A percentile compares a stretch with the other conserved stretches of the same genome.
Evolutionary conservation across 64 coral and sea anemone genomes (phyloP).

Genomic region (Montipora cactus): DNA sequence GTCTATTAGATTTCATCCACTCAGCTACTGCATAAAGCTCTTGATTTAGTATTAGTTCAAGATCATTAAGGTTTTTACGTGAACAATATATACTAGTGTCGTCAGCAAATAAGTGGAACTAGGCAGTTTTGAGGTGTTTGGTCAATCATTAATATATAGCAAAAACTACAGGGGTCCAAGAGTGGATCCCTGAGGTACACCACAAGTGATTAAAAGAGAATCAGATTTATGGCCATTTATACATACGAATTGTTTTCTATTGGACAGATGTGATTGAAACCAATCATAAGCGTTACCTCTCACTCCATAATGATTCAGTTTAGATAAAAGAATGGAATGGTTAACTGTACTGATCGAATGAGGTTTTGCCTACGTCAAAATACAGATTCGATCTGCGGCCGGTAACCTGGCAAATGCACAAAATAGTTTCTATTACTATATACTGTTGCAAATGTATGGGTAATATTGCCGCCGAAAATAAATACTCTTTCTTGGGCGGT

Average conservation of each 20-base stretch:
- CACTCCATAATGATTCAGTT: too few relatives aligned
- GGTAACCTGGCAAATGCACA: too few relatives aligned
- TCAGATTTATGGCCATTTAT: not conserved
- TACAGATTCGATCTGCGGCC: too few relatives aligned
- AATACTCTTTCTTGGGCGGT: too few relatives aligned
- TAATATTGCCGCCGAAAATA: too few relatives aligned
- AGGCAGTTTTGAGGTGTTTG: not conserved
- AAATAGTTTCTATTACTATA: too few relatives aligned
- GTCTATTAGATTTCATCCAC: conserved; percentile 15
- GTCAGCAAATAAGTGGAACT: conserved; percentile 37
- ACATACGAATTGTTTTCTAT: conserved; percentile 34
- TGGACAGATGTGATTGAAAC: not conserved
- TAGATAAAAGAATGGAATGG: too few relatives aligned
- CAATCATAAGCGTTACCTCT: too few relatives aligned
- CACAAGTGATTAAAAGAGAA: conserved; percentile 3
- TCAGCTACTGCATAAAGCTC: conserved; percentile 22
- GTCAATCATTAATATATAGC: conserved; percentile 38
- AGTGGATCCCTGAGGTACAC: conserved; percentile 52
- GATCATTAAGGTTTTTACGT: not conserved
- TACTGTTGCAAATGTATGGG: too few relatives aligned
- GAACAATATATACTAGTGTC: conserved; percentile 51
- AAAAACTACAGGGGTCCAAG: conserved; percentile 21
- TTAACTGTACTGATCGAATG: too few relatives aligned
- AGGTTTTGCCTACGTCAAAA: too few relatives aligned
- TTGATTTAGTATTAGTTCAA: conserved; percentile 27